Percentiles rank a stretch among this genome's conserved stretches.
These are phyloP conservation scores for Scomber colias DNA, from an alignment of 2,113 vertebrate genomes.

Conservation along the genomic window DNA sequence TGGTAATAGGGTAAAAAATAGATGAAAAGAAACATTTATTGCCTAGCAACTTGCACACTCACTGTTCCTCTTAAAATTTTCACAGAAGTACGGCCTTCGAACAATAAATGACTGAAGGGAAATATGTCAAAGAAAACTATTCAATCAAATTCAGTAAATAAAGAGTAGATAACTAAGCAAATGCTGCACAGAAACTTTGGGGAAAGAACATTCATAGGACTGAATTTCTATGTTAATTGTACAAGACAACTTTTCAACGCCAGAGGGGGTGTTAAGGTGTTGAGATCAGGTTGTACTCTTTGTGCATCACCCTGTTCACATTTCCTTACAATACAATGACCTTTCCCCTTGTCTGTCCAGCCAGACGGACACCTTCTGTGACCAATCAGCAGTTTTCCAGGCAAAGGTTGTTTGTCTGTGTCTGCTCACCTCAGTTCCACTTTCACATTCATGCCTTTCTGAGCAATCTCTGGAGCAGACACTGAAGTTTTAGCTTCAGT, in stretches of 20 bases:
- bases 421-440: neutral
- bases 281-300: neutral
- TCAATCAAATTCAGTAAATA: neutral
- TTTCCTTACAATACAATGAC: neutral
- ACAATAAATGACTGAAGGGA: neutral
- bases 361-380: slow-evolving; percentile 9
- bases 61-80: slow-evolving; percentile 14
- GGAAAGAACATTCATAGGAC: neutral
- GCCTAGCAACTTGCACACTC: neutral
- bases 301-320: neutral
- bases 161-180: neutral
- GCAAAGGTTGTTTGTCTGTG: slow-evolving; percentile 23
- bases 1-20: slow-evolving; percentile 4
- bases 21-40: slow-evolving; percentile 39
- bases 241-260: neutral
- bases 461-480: neutral
- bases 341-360: slow-evolving; percentile 10
- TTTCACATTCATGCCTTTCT: neutral
- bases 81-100: neutral
- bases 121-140: neutral
- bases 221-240: neutral
- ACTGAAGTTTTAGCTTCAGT: neutral
- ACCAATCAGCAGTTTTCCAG: slow-evolving; percentile 15
- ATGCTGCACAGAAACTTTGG: neutral
- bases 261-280: neutral